A percentile compares a stretch with the other conserved stretches of the same genome.
Evolutionary conservation across 2,888 invertebrate genomes (phyloP).

Genomic region (Archips crataeganus): DNA sequence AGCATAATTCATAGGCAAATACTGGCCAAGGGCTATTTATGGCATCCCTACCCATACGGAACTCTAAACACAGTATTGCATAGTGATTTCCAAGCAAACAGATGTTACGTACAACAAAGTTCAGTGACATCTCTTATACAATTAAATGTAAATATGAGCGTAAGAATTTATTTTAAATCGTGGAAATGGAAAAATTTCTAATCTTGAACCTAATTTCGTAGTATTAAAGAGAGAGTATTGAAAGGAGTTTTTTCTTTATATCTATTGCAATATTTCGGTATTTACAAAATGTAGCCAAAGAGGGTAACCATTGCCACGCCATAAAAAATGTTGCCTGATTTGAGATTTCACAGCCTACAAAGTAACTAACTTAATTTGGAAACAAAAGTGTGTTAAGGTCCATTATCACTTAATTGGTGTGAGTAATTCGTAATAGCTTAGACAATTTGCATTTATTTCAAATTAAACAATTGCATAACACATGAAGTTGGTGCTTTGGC

Average conservation of each 20-base stretch:
- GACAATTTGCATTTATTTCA: constrained; percentile 10
- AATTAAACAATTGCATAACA: constrained; percentile 4
- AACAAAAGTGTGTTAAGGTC: constrained; percentile 2
- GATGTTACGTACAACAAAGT: background rate
- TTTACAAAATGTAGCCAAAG: no score
- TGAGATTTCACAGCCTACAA: background rate
- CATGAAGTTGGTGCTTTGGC: background rate
- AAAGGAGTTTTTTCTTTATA: no score
- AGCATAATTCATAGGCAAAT: no score
- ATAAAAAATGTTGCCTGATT: background rate
- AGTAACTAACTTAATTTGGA: constrained; percentile 2
- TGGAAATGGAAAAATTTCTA: background rate
- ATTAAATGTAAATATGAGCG: background rate
- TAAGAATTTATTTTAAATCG: constrained; percentile 1
- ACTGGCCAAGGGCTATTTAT: no score
- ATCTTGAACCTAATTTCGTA: background rate
- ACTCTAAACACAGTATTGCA: no score
- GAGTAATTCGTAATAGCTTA: constrained; percentile 10
- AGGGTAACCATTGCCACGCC: background rate
- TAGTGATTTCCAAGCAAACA: background rate
- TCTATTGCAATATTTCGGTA: background rate
- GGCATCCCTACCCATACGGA: no score
- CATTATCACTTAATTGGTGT: constrained; percentile 13
- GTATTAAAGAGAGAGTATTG: background rate
- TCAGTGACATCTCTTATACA: background rate